Evolutionary conservation across 2,797 vertebrate genomes (phyloP), one percentile per base, ranked within the genome.

Genomic region (Parotocinclus haroldoi): DNA sequence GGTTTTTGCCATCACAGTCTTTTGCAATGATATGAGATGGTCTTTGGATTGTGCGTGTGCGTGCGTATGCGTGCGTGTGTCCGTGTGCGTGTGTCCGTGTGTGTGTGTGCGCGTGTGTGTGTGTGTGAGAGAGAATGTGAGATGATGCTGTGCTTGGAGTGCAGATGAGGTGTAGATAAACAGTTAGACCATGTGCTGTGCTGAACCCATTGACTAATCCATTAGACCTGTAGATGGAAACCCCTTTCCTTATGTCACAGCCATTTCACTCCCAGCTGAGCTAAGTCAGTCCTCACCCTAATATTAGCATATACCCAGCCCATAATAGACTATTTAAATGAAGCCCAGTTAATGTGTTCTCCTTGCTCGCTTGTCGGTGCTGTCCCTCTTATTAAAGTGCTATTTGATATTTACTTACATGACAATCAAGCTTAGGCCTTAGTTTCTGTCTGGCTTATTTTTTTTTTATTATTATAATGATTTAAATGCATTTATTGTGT

Each of bases 141-240:
- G 27, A 19, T 19, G 17, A 44, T 12, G 11, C 55, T 82, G 81
- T 74, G 40, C 40, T 42, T 1, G 9, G 40, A 42, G 40, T 42
- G 40, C 40, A 42, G 40, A 42, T 42, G 40, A 42, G 40, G 27
- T 27, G 27, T 5, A 27, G 27, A 27, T 27, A 5, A 27, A 42
- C 3, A 42, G 40, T 42, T 1, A 42, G 45, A 13, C 9, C 12
- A 1, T 48, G 13, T 48, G 45, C 6, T 12, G 11, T 7, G 45
- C 6, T 1, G 5, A 7, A 13, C 45, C 45, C 12, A n/a, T 1
- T 48, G 45, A n/a, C 83, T 82, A 84, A 91, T 87, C 89, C 84
- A 83, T 90, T 87, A 83, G 78, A 74, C 58, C 81, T 82, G 70
- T 81, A 76, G 74, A 68, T 42, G 85, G 81, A 45, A 66, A 74